Evolutionary conservation across 2,797 vertebrate genomes (phyloP).

Genomic region (Gallinago solitaria): DNA sequence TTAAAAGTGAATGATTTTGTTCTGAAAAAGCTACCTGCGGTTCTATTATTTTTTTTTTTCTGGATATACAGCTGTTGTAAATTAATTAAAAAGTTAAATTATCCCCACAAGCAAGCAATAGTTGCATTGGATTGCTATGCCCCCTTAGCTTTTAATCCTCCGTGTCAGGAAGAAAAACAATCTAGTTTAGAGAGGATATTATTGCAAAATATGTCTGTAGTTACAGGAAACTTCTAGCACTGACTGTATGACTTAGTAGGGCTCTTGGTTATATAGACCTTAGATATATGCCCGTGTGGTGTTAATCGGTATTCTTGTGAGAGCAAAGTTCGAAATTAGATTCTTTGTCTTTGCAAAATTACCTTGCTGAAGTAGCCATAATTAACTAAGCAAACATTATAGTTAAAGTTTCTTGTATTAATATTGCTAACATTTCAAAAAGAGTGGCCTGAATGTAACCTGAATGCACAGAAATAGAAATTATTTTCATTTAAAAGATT

Average conservation of each 20-base stretch:
- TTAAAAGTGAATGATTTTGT: background rate
- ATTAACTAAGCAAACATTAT: background rate
- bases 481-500: background rate
- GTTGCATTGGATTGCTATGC: background rate
- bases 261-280: background rate
- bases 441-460: background rate
- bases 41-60: background rate
- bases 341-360: background rate
- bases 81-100: background rate
- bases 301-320: background rate
- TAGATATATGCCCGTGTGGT: background rate
- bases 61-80: background rate
- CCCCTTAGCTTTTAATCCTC: background rate
- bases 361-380: background rate
- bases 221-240: background rate
- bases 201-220: background rate
- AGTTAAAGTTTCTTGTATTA: background rate
- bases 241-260: background rate
- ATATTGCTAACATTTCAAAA: background rate
- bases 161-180: background rate
- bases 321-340: background rate
- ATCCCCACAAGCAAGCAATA: background rate
- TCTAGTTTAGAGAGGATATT: background rate
- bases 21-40: background rate
- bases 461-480: background rate